A percentile compares a stretch with the other conserved stretches of the same genome.
phyloP scores from a whole-genome alignment of 2,888 invertebrate genomes.

The Alentia gelatinosa region DNA sequence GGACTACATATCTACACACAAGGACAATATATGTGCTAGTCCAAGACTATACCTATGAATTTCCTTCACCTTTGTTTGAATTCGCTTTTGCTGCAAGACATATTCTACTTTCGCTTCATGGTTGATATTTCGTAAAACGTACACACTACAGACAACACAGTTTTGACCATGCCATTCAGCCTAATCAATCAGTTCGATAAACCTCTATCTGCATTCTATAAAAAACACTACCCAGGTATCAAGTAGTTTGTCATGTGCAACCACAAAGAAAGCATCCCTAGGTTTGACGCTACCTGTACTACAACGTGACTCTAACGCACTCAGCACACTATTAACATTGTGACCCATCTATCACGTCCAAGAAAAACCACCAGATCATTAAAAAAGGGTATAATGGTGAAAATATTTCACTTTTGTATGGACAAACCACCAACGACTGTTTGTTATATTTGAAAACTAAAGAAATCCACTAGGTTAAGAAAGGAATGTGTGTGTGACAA shows the following conservation, averaged over 20 bases:
- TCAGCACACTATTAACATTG: not conserved
- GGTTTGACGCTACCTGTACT: not conserved
- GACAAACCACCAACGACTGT: not conserved
- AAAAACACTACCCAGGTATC: not conserved
- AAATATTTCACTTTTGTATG: not conserved
- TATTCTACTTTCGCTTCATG: not conserved
- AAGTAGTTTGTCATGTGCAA: not conserved
- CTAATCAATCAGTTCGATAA: not conserved
- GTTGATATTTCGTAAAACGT: not conserved
- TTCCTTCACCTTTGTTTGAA: not conserved
- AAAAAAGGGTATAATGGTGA: not conserved
- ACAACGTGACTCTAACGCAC: constrained; percentile 21
- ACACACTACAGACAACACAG: not conserved
- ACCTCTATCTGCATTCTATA: constrained; percentile 29
- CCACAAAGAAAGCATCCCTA: not conserved
- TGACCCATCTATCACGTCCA: not conserved
- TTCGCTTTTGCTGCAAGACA: not conserved
- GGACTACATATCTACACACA: constrained; percentile 16
- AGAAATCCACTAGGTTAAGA: not conserved
- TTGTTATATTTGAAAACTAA: not conserved
- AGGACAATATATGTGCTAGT: constrained; percentile 10
- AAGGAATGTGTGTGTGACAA: not conserved
- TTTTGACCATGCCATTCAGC: not conserved
- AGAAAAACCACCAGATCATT: not conserved
- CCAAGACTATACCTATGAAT: not conserved